Base-by-base conservation (phyloP, 2,888 invertebrate species). In the Melinaea marsaeus region DNA sequence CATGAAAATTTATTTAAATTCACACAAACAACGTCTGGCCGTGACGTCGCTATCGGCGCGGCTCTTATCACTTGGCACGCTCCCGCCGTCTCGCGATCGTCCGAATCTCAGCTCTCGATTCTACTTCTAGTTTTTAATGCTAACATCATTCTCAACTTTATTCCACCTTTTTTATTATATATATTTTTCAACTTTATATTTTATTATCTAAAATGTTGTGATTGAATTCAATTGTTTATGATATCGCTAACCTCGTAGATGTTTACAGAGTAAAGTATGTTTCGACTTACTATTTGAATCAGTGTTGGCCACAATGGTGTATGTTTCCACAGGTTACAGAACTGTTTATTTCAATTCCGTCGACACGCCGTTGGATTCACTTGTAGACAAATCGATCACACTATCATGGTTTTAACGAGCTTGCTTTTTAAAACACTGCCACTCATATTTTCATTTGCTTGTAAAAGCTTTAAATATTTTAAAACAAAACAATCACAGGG, bases 1-100 rank as follows among this genome's bases (percentile, higher is more conserved):
- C 89, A 90, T 88, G 90, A 89, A 89, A 89, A 90, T 90, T 87
- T 90, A 90, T 90, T 90, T 88, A 90, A 90, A 90, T 90, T 89
- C 88, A 89, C 89, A 89, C 89, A 90, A 90, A 90, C 89, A 90
- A 86, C 89, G 90, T 90, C 90, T 90, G 90, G 90, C 89, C 85
- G 88, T 90, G 90, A 90, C 90, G 90, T 90, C 81, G 88, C 86
- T 89, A 90, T 90, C 90, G 89, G 88, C 86, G 86, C 89, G 87
- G 86, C 84, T 88, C 89, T 90, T 90, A 90, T 90, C 90, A 90
- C 89, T 90, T 90, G 90, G 90, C 90, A 90, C 87, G 89, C 85
- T 89, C 86, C 83, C 87, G 84, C 82, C 81, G 88, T 87, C 88
- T 86, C 86, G 86, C 85, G 72, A 67, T 80, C 81, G 80, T 77